phyloP scores from a whole-genome alignment of 1,140 invertebrate genomes.

The Lamellibrachia luymesi region DNA sequence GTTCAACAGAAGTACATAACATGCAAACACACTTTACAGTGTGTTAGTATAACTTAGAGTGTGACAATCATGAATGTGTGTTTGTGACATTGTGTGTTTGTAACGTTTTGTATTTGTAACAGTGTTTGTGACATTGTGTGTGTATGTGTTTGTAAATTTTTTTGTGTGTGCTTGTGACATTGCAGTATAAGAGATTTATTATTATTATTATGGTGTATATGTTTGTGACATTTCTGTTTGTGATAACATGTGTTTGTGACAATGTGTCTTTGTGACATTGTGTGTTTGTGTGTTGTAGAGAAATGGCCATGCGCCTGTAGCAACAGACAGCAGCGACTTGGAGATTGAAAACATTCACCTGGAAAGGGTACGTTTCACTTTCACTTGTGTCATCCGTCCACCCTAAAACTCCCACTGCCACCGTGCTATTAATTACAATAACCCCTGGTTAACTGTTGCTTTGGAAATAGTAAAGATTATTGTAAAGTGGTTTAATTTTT shows the following conservation, averaged over 20 bases:
- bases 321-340: neutral
- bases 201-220: neutral
- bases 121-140: neutral
- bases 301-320: neutral
- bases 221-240: neutral
- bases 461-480: neutral
- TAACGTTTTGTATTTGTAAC: neutral
- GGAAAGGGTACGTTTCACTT: constrained; percentile 13
- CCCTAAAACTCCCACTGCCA: neutral
- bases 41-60: no score
- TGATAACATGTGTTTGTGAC: neutral
- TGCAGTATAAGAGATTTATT: neutral
- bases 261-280: neutral
- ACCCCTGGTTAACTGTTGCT: neutral
- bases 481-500: neutral
- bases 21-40: no score
- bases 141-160: neutral
- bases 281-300: constrained; percentile 15
- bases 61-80: no score
- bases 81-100: neutral
- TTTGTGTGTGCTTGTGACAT: neutral
- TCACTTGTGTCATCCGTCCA: neutral
- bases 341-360: constrained; percentile 16
- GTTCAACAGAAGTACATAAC: no score
- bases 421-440: neutral